phyloP scores from a whole-genome alignment of 2,888 invertebrate genomes.

The Lithophane ornitopus region DNA sequence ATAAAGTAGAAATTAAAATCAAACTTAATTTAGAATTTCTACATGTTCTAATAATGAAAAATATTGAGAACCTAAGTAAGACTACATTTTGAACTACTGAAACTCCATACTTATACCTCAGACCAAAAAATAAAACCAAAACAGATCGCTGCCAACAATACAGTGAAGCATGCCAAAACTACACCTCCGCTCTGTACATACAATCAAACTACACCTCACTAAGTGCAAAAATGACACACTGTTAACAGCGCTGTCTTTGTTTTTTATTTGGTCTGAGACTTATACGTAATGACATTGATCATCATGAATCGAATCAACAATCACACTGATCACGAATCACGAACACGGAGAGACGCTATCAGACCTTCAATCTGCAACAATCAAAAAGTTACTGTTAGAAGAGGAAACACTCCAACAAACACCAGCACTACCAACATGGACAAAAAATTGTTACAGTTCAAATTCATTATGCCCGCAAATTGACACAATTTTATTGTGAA shows the following conservation, averaged over 20 bases:
- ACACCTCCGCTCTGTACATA: too few species aligned
- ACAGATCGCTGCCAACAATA: too few species aligned
- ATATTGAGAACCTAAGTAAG: constrained; percentile 36
- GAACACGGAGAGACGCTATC: constrained; percentile 55
- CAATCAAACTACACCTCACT: too few species aligned
- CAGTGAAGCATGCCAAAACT: too few species aligned
- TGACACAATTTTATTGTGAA: too few species aligned
- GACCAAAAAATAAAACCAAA: too few species aligned
- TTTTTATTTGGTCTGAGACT: too few species aligned
- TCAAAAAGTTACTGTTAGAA: constrained; percentile 8
- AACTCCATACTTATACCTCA: constrained; percentile 17
- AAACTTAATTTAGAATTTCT: constrained; percentile 32
- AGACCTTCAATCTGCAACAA: constrained; percentile 72
- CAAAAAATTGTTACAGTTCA: too few species aligned
- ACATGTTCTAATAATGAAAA: constrained; percentile 29
- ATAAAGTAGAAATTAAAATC: constrained; percentile 37
- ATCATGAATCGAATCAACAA: constrained; percentile 28
- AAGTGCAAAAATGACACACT: too few species aligned
- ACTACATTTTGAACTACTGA: constrained; percentile 52
- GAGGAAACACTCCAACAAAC: too few species aligned
- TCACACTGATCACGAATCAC: constrained; percentile 49
- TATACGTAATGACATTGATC: neutral
- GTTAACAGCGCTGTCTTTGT: too few species aligned
- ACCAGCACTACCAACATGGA: neutral
- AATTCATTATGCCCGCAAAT: too few species aligned